phyloP scores from a whole-genome alignment of 2,113 vertebrate species.

The Sceloporus tristichus region DNA sequence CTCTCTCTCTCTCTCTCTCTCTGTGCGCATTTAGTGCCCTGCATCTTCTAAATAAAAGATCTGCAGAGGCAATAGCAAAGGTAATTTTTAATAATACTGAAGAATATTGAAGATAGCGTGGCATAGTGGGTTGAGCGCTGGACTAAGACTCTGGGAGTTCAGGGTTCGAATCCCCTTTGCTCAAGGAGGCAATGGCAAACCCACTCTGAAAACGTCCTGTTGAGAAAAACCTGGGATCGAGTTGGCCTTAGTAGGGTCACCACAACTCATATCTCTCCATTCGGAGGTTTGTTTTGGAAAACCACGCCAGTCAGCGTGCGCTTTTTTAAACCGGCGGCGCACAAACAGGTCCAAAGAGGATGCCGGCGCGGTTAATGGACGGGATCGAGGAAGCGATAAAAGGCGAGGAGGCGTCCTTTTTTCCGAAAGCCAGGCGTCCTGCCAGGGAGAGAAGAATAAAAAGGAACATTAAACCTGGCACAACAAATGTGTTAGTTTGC shows the following conservation, averaged over 20 bases:
- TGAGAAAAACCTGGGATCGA: too few species aligned
- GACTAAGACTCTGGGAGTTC: not conserved
- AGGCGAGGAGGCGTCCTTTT: not conserved
- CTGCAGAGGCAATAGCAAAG: slow-evolving; percentile 84
- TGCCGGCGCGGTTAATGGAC: not conserved
- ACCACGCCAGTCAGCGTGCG: not conserved
- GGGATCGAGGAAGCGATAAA: not conserved
- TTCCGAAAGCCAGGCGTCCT: not conserved
- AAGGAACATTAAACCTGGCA: not conserved
- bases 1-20: slow-evolving; percentile 75
- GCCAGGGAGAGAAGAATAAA: not conserved
- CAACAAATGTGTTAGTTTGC: not conserved
- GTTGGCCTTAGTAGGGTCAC: too few species aligned
- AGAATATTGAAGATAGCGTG: not conserved
- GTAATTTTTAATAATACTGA: slow-evolving; percentile 41
- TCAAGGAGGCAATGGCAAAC: too few species aligned
- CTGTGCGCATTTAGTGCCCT: slow-evolving; percentile 86
- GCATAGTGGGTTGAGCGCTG: not conserved
- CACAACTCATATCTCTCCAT: too few species aligned
- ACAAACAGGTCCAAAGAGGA: not conserved
- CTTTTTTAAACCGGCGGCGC: not conserved
- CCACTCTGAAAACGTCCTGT: too few species aligned
- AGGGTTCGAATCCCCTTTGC: not conserved
- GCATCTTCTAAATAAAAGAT: slow-evolving; percentile 88
- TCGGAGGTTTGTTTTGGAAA: not conserved